These are phyloP conservation scores for Melanerpes formicivorus DNA, from an alignment of 2,113 vertebrate species.

Conservation along the genomic window DNA sequence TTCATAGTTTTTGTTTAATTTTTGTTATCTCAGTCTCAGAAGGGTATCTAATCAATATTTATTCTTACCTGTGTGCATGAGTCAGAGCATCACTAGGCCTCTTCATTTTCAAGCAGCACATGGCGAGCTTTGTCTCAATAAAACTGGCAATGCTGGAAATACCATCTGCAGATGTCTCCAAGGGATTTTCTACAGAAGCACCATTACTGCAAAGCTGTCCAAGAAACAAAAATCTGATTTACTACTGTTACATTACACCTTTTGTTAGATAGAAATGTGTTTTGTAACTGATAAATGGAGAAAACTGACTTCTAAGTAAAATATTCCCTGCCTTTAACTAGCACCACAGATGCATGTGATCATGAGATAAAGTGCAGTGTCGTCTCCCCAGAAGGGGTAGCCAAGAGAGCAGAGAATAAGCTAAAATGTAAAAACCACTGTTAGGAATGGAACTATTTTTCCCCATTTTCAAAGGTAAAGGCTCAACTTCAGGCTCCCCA, in stretches of 20 bases:
- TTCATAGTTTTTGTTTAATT: no score
- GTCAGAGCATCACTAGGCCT: conserved; percentile 74
- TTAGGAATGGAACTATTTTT: not conserved
- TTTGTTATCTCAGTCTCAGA: no score
- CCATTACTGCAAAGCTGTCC: conserved; percentile 76
- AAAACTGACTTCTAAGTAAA: not conserved
- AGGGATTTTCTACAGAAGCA: conserved; percentile 57
- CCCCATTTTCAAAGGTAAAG: not conserved
- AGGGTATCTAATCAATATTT: no score
- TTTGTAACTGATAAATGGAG: not conserved
- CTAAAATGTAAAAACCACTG: not conserved
- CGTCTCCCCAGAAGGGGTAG: not conserved
- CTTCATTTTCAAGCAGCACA: conserved; percentile 75
- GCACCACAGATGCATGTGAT: not conserved
- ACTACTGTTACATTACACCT: not conserved
- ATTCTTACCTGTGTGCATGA: conserved; percentile 79
- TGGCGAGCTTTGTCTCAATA: conserved; percentile 77
- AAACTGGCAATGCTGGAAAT: conserved; percentile 74
- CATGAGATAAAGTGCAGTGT: not conserved
- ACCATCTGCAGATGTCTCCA: conserved; percentile 69
- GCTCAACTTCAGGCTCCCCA: not conserved
- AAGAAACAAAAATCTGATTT: conserved; percentile 17
- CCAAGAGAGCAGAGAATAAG: not conserved
- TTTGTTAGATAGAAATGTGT: not conserved
- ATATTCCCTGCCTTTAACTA: not conserved